These are phyloP conservation scores for Acleris cristana DNA, from an alignment of 2,888 invertebrate genomes.

Conservation along the genomic window DNA sequence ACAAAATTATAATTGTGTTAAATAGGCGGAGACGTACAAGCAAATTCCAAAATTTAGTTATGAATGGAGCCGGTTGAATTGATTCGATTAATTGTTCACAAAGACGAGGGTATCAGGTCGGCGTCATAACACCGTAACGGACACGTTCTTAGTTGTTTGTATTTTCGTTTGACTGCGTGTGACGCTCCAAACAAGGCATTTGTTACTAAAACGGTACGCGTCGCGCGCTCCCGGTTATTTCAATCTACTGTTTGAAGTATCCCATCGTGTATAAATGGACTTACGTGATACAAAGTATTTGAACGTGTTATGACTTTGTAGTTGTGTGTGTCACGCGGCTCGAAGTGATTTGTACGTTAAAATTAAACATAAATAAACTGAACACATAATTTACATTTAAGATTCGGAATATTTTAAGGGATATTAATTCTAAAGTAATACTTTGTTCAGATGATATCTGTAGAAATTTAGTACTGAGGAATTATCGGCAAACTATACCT, in stretches of 20 bases:
- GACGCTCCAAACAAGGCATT: conserved; percentile 52
- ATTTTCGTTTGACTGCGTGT: conserved; percentile 52
- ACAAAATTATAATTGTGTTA: conserved; percentile 34
- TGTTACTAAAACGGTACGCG: conserved; percentile 60
- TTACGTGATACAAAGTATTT: conserved; percentile 56
- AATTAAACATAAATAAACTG: too few species aligned
- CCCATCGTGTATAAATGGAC: conserved; percentile 57
- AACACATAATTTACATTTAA: too few species aligned
- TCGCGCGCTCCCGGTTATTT: conserved; percentile 57
- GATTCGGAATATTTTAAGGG: too few species aligned
- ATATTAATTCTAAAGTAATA: too few species aligned
- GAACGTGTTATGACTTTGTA: conserved; percentile 48
- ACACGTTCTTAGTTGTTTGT: conserved; percentile 40
- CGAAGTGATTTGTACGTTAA: too few species aligned
- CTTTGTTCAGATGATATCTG: too few species aligned
- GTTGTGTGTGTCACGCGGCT: conserved; percentile 14
- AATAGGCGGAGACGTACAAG: conserved; percentile 18
- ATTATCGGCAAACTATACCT: too few species aligned
- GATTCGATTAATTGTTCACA: conserved; percentile 36
- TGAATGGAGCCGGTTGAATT: conserved; percentile 32
- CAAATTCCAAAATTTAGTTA: conserved; percentile 32
- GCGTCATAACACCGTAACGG: conserved; percentile 33
- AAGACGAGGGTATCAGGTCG: conserved; percentile 32
- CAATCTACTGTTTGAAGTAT: conserved; percentile 61
- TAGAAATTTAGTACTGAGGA: too few species aligned